Evolutionary conservation across 2,113 vertebrate genomes (phyloP), one percentile per base, ranked within the genome.

Genomic region (Cheilinus undulatus): DNA sequence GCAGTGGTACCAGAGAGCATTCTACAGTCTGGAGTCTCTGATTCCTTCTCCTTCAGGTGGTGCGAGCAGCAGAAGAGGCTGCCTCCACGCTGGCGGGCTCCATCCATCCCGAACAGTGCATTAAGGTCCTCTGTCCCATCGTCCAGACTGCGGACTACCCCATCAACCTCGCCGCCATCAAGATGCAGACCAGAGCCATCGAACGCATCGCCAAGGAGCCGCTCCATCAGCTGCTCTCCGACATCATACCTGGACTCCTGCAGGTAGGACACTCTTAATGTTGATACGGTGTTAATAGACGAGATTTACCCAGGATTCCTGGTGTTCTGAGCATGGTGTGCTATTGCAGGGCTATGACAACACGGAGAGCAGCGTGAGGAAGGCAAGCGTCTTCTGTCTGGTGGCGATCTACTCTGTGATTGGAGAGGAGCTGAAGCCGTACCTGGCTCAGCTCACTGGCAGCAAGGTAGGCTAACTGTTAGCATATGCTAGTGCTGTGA

Each of bases 401-500:
- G 98, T 99, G 87, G 98, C 98, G 5, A 97, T 99, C 91, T 99
- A 99, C 90, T 98, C 98, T 24, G 97, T 99, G 83, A 99, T 99
- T 76, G 98, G 97, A 76, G 98, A 99, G 92, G 97, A 99, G 34
- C 92, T 99, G 86, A 99, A 99, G 89, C 97, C 97, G 87, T 96
- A 98, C 93, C 95, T 99, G n/a, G 95, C 96, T 67, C 97, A 98
- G 74, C 96, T 99, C 71, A 98, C 98, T 0, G 97, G 98, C 90
- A 99, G 98, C 86, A 92, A 92, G 89, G 88, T 92, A 70, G 17
- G 40, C 19, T 4, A 34, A 54, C 27, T 1, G n/a, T n/a, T n/a
- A n/a, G n/a, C n/a, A n/a, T n/a, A n/a, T n/a, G n/a, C n/a, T n/a
- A n/a, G n/a, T n/a, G n/a, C n/a, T n/a, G n/a, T n/a, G n/a, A n/a